Evolutionary conservation across 1,140 invertebrate species (phyloP), one percentile per base, ranked within the genome.

Genomic region (Oreohelix idahoensis): DNA sequence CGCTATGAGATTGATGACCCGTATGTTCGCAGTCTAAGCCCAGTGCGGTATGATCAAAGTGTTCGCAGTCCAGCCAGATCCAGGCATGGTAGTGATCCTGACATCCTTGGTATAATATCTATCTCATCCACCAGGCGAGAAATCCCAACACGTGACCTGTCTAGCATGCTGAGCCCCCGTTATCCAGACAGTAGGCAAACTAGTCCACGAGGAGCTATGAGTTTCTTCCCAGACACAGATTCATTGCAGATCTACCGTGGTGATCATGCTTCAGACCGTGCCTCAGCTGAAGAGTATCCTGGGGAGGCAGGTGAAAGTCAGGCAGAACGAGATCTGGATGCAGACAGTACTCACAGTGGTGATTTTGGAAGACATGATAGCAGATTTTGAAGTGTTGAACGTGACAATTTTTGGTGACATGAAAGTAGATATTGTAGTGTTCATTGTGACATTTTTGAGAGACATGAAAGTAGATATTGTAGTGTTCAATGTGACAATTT

Each of bases 181-280:
- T 90, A 87, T 85, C 53, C 81, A 26, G 88, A 90, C 69, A 90
- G 89, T 81, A 71, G 87, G 26, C 84, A 88, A n/a, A 81, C 89
- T 1, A 90, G 89, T 79, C 90, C 90, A 26, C 66, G 89, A n/a
- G 87, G 86, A 0, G 79, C 87, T 5, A 80, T 85, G 32, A 84
- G 84, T 23, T 91, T 91, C 83, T 91, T 91, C 85, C 85, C 90
- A 0, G 90, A 91, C 45, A 78, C 87, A 0, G 90, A 90, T 58
- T 85, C 88, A 49, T 36, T 88, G 71, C 86, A 81, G 36, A 83
- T 81, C 42, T 78, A 85, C 77, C 79, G 85, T 32, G 38, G 38
- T 29, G 86, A 87, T 42, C 51, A 26, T 5, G 81, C 66, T n/a
- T 42, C 75, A 83, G 23, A 51, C 76, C 58, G 63, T 84, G 38